Base-by-base conservation (phyloP, 2,888 invertebrate species). In the Troilus luridus region DNA sequence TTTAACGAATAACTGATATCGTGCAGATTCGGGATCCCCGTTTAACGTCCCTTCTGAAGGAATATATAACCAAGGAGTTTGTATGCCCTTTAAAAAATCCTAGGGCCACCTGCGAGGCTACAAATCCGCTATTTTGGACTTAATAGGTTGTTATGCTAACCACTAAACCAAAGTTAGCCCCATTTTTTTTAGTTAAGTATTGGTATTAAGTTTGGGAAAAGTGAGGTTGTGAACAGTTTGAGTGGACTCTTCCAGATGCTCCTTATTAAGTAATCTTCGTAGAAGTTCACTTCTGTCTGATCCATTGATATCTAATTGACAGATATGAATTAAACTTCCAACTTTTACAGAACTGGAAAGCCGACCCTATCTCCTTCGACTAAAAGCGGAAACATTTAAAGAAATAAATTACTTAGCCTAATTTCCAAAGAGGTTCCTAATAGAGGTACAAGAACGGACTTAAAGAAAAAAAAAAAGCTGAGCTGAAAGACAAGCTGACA, bases 401-500 rank as follows among this genome's bases (percentile, higher is more conserved):
- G 56, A 85, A 85, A 85, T 58, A 85, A 85, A 54, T 85, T 85
- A 85, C 27, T 85, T 85, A 17, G 56, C 85, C 85, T 85, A 85
- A 85, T 85, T 85, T 85, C 85, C 85, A 56, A 85, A 85, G 56
- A 85, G 41, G 72, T 41, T 77, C 72, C 72, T 77, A 77, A 77
- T 77, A 77, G 81, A 54, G 85, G 85, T 21, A 85, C 56, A 85
- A 56, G 54, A 58, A 56, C n/a, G 56, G 56, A 56, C 21, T 17
- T 41, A 77, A 19, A 41, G 12, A 67, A 27, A 77, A 9, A 77
- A 77, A 77, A 19, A 77, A 77, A 77, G 41, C 1, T 7, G 56
- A 58, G 56, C 56, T 85, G 85, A 56, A 85, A 85, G 85, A 85
- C 85, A 85, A 85, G 56, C 85, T 85, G 85, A 85, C 85, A 85